Conservation (phyloP, 2,113 vertebrate species). For the Indicator indicator region DNA sequence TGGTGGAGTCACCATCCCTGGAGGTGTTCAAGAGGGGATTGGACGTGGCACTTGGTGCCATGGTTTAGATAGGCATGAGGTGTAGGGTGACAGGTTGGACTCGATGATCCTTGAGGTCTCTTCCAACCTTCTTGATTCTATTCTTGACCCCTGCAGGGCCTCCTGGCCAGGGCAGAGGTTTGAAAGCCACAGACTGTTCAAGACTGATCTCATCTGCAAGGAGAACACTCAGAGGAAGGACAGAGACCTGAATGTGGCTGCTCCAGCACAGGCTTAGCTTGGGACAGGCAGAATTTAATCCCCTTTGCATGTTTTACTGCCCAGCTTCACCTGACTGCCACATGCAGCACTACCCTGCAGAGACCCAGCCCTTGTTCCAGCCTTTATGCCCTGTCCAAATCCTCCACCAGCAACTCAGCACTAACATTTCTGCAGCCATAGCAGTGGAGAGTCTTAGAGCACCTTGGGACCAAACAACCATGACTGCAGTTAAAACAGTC, state of each 20-base stretch:
- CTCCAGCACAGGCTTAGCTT: neutral
- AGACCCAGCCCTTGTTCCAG: neutral
- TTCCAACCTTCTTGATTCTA: no score
- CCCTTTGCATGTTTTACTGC: neutral
- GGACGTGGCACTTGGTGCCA: no score
- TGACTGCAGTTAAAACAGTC: accelerated
- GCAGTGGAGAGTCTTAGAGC: neutral
- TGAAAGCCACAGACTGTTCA: neutral
- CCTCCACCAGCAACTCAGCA: neutral
- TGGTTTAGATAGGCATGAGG: no score
- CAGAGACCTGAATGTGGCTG: no score
- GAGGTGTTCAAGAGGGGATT: no score
- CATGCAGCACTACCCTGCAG: neutral
- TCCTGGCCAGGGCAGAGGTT: neutral
- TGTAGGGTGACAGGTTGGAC: no score
- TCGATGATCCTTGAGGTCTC: no score
- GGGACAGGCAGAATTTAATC: neutral
- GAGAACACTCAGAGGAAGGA: neutral
- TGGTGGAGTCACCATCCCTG: no score
- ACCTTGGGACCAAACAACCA: no score
- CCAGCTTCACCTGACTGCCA: neutral
- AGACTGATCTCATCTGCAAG: neutral
- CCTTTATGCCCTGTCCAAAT: neutral
- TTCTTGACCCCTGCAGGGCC: neutral
- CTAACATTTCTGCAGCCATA: neutral